Evolutionary conservation across 2,888 invertebrate genomes (phyloP).

Genomic region (Nipponacmea schrenckii): DNA sequence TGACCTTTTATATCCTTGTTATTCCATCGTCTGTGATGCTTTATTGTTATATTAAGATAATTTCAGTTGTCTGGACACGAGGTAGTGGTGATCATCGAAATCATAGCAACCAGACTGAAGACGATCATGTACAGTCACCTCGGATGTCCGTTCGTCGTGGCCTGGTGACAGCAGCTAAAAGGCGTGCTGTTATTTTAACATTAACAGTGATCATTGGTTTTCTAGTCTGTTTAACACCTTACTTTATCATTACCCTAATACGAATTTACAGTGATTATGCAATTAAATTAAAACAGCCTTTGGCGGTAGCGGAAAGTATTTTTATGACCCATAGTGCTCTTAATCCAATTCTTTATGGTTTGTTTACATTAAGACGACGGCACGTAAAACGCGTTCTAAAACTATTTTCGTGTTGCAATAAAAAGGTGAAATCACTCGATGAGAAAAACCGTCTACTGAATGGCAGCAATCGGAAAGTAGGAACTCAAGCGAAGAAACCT

Average conservation of each 20-base stretch:
- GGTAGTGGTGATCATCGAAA: conserved; percentile 29
- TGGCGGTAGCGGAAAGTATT: conserved; percentile 58
- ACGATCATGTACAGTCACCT: conserved; percentile 31
- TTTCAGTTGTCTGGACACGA: conserved; percentile 67
- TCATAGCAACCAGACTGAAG: background rate
- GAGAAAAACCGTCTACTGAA: background rate
- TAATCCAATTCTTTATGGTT: conserved; percentile 69
- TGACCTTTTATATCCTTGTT: conserved; percentile 67
- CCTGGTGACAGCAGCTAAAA: conserved; percentile 64
- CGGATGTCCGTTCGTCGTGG: conserved; percentile 54
- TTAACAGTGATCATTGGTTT: conserved; percentile 69
- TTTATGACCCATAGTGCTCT: conserved; percentile 66
- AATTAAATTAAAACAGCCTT: conserved; percentile 44
- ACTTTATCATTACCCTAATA: conserved; percentile 67
- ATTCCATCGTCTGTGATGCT: conserved; percentile 67
- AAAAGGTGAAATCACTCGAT: background rate
- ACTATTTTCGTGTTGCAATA: conserved; percentile 20
- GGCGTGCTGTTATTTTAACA: conserved; percentile 69
- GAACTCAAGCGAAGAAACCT: background rate
- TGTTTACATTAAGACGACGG: conserved; percentile 55
- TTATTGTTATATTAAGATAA: conserved; percentile 68
- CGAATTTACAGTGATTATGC: conserved; percentile 65
- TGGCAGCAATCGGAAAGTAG: background rate
- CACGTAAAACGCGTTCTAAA: conserved; percentile 26
- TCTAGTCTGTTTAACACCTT: conserved; percentile 69